Base-by-base conservation (phyloP, 2,797 vertebrate species). In the Chaetodon trifasciatus region DNA sequence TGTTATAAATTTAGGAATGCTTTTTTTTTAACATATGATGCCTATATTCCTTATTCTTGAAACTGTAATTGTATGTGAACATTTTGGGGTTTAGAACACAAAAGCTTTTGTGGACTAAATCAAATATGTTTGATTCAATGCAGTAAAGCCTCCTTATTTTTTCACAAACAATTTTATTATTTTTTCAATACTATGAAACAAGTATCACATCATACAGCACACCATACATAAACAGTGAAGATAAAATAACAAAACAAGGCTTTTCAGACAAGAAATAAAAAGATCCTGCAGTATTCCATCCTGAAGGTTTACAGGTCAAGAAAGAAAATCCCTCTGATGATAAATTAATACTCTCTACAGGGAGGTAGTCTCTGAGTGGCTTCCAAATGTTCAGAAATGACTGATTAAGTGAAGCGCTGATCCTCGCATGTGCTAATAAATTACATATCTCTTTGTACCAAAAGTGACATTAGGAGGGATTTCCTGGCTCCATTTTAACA, bases 1-100 rank as follows among this genome's bases (percentile, higher is more conserved):
- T 35, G 13, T 79, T 62, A 42, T 0, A 49, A 11, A 52, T 60
- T 9, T 50, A 6, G 42, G 15, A 32, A 23, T 1, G 9, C 35
- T 61, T 63, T 78, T 46, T 17, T 65, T 74, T 1, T 44, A 28
- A 42, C 8, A 78, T 11, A 13, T 50, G 3, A 1, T 66, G 76
- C 10, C 17, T 40, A 19, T 2, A 3, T 21, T 1, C 42, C 4
- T 0, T 49, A 11, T 52, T 62, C 50, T 64, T 19, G 24, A n/a
- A 67, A 11, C 15, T 24, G 1, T 47, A 16, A 23, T 10, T 67
- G 8, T 62, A 53, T 57, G 3, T 28, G 9, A 35, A 49, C 6
- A 42, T 42, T 40, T 47, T 8, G 7, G 2, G 7, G 24, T 62
- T 72, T 23, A 42, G 8, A 35, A 37, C 12, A 72, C 15, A 49